These are phyloP conservation scores for Channa maculata DNA, from an alignment of 2,113 vertebrate genomes.

Conservation along the genomic window DNA sequence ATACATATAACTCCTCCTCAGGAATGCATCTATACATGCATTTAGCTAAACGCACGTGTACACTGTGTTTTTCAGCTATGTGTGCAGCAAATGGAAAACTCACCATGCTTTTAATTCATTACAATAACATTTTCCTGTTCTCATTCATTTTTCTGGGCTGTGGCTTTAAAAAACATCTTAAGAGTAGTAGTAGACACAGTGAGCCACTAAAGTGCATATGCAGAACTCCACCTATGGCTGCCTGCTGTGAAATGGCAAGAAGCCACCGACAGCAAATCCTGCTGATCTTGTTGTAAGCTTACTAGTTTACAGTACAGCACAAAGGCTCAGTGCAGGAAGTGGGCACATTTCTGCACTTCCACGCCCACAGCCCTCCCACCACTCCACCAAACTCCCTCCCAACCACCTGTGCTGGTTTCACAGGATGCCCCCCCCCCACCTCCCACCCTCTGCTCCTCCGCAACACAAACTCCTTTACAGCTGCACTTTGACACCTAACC, in stretches of 20 bases:
- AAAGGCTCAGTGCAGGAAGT: slow-evolving; percentile 85
- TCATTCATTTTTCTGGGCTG: background rate
- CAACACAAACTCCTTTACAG: slow-evolving; percentile 64
- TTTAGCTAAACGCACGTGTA: too few relatives aligned
- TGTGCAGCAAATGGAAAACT: slow-evolving; percentile 39
- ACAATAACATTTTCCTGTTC: background rate
- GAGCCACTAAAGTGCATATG: slow-evolving; percentile 47
- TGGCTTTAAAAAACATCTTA: background rate
- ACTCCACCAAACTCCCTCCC: slow-evolving; percentile 56
- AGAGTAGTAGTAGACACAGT: slow-evolving; percentile 69
- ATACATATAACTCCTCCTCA: slow-evolving; percentile 20
- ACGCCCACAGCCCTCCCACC: slow-evolving; percentile 73
- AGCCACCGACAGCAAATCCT: slow-evolving; percentile 63
- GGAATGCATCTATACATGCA: slow-evolving; percentile 17
- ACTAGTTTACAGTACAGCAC: slow-evolving; percentile 69
- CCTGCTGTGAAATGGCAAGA: slow-evolving; percentile 69
- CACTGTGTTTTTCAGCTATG: background rate
- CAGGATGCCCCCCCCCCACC: slow-evolving; percentile 84
- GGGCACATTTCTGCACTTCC: slow-evolving; percentile 81
- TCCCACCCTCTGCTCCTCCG: slow-evolving; percentile 8
- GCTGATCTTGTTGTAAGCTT: slow-evolving; percentile 73
- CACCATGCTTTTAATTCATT: slow-evolving; percentile 16
- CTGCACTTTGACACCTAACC: slow-evolving; percentile 74
- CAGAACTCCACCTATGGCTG: slow-evolving; percentile 73
- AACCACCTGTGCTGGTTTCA: slow-evolving; percentile 90